These are phyloP conservation scores for Brachystomella parvula DNA, from an alignment of 1,140 invertebrate genomes.

Conservation along the genomic window DNA sequence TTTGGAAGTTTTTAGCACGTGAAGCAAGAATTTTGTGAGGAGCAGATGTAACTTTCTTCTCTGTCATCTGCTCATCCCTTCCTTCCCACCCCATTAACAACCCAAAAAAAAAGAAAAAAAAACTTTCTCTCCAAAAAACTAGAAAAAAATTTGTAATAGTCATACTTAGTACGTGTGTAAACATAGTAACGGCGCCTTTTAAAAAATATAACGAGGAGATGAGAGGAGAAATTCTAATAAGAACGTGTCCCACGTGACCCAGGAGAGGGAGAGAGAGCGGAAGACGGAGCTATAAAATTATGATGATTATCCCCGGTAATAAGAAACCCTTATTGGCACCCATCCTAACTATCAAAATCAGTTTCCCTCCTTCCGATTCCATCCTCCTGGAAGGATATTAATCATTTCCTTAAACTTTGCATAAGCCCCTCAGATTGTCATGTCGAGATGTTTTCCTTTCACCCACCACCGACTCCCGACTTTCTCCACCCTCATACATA, in stretches of 20 bases:
- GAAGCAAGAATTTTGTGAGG: too few relatives aligned
- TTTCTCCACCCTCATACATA: constrained; percentile 8
- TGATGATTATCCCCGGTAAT: neutral
- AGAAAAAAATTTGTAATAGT: constrained; percentile 2
- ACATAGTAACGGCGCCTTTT: constrained; percentile 7
- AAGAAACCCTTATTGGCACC: neutral
- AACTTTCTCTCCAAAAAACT: constrained; percentile 3
- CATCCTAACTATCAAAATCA: constrained; percentile 7
- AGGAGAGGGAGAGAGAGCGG: neutral
- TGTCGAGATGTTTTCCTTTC: neutral
- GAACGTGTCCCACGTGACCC: neutral
- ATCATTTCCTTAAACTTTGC: constrained; percentile 4
- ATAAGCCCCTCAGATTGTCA: neutral
- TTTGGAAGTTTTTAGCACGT: too few relatives aligned
- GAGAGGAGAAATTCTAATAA: neutral
- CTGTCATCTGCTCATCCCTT: too few relatives aligned
- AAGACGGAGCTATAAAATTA: constrained; percentile 8
- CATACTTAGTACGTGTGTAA: constrained; percentile 11
- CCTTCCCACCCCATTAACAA: neutral
- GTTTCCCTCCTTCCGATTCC: neutral
- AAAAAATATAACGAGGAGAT: neutral
- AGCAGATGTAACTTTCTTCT: too few relatives aligned
- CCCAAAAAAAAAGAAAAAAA: neutral
- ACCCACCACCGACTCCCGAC: neutral
- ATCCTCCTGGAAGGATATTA: neutral